Evolutionary conservation across 2,888 invertebrate species (phyloP).

Genomic region (Crocallis elinguaria): DNA sequence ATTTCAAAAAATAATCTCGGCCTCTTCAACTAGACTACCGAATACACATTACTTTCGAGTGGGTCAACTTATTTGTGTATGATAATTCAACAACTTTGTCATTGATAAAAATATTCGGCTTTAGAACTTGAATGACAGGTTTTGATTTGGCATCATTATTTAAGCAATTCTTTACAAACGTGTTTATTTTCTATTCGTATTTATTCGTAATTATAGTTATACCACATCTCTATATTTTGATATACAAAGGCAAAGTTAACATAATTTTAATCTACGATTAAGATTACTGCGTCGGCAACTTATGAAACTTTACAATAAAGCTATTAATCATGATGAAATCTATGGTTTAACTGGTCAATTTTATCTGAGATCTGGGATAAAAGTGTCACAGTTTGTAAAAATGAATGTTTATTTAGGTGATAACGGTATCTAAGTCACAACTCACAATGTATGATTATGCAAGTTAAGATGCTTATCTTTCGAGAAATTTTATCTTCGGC

Average conservation of each 20-base stretch:
- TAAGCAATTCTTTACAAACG: too few species aligned
- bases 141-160: neutral
- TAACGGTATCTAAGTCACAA: slow-evolving; percentile 35
- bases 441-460: slow-evolving; percentile 30
- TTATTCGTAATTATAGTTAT: too few species aligned
- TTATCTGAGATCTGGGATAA: slow-evolving; percentile 35
- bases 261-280: neutral
- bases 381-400: slow-evolving; percentile 31
- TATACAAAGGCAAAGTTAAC: too few species aligned
- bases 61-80: slow-evolving; percentile 74
- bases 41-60: slow-evolving; percentile 78
- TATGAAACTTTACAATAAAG: neutral
- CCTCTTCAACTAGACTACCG: slow-evolving; percentile 76
- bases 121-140: slow-evolving; percentile 3
- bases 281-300: neutral
- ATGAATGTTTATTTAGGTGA: slow-evolving; percentile 23
- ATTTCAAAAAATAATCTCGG: slow-evolving; percentile 82
- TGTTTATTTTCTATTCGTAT: too few species aligned
- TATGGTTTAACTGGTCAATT: slow-evolving; percentile 18
- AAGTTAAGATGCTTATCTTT: slow-evolving; percentile 24
- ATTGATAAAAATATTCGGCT: slow-evolving; percentile 36
- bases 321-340: slow-evolving; percentile 13
- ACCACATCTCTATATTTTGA: too few species aligned
- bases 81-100: slow-evolving; percentile 62
- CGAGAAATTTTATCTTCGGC: slow-evolving; percentile 17